A percentile compares a stretch with the other conserved stretches of the same genome.
Evolutionary conservation across 2,888 invertebrate species (phyloP).

Genomic region (Geophilus truncorum): DNA sequence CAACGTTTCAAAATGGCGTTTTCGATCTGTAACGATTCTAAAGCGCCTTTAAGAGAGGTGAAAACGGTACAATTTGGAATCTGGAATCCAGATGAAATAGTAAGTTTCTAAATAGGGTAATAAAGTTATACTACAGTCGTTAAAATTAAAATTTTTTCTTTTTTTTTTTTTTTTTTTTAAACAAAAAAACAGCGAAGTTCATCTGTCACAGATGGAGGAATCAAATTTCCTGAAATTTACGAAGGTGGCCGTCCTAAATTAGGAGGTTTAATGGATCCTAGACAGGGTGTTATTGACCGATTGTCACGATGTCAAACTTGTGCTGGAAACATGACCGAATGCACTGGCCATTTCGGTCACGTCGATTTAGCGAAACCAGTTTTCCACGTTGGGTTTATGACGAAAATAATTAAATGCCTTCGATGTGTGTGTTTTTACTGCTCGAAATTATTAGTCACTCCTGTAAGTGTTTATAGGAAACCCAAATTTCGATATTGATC

Average conservation of each 20-base stretch:
- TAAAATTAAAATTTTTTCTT: slow-evolving; percentile 45
- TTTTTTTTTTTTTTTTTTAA: too few species aligned
- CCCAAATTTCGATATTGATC: background rate
- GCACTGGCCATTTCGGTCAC: slow-evolving; percentile 99
- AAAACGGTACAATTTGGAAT: slow-evolving; percentile 98
- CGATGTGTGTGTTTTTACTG: slow-evolving; percentile 99
- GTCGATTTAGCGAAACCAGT: slow-evolving; percentile 98
- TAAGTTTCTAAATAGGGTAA: slow-evolving; percentile 59
- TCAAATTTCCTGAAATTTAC: slow-evolving; percentile 95
- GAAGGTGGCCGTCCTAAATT: slow-evolving; percentile 97
- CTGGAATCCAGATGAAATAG: slow-evolving; percentile 97
- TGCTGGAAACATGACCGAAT: slow-evolving; percentile 95
- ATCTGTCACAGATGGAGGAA: slow-evolving; percentile 97
- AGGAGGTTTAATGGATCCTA: slow-evolving; percentile 98
- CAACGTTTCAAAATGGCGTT: slow-evolving; percentile 19
- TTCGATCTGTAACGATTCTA: slow-evolving; percentile 60
- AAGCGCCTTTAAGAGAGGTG: slow-evolving; percentile 88
- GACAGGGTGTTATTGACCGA: slow-evolving; percentile 95
- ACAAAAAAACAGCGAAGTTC: slow-evolving; percentile 94
- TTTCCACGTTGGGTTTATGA: slow-evolving; percentile 95
- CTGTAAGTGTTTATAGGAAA: slow-evolving; percentile 60
- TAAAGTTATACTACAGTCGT: too few species aligned
- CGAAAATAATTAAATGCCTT: slow-evolving; percentile 94
- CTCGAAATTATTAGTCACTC: slow-evolving; percentile 91
- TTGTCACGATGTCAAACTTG: slow-evolving; percentile 91